Conservation (phyloP, 37 sponge, comb jelly and placozoan genomes). For the Spongilla lacustris region DNA sequence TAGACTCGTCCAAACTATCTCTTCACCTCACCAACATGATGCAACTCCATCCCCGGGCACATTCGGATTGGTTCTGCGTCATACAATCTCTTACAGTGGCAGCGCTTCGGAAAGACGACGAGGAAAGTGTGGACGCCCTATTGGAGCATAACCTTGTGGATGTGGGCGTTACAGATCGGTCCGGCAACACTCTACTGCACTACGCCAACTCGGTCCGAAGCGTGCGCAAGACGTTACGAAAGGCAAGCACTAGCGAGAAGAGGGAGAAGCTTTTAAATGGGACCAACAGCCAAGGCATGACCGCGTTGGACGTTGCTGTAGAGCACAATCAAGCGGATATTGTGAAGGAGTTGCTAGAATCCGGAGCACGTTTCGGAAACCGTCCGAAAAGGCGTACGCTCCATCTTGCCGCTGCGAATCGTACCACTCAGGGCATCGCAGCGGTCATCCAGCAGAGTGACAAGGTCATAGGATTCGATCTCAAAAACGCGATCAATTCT, state of each 20-base stretch:
- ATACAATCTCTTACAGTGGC: background rate
- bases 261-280: background rate
- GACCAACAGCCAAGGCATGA: background rate
- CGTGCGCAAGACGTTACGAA: background rate
- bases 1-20: background rate
- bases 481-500: background rate
- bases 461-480: background rate
- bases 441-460: background rate
- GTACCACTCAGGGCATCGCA: background rate
- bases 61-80: constrained; percentile 12
- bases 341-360: background rate
- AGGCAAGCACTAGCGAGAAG: background rate
- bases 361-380: background rate
- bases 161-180: background rate
- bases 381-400: background rate
- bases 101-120: constrained; percentile 4
- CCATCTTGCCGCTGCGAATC: constrained; percentile 2
- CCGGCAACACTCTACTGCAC: background rate
- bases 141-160: background rate
- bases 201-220: background rate
- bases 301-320: constrained; percentile 24
- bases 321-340: constrained; percentile 18
- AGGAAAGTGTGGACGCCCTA: background rate
- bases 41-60: background rate
- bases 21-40: constrained; percentile 2